Base-by-base conservation (phyloP, 2,888 invertebrate species). In the Thecocarcelia acutangulata region DNA sequence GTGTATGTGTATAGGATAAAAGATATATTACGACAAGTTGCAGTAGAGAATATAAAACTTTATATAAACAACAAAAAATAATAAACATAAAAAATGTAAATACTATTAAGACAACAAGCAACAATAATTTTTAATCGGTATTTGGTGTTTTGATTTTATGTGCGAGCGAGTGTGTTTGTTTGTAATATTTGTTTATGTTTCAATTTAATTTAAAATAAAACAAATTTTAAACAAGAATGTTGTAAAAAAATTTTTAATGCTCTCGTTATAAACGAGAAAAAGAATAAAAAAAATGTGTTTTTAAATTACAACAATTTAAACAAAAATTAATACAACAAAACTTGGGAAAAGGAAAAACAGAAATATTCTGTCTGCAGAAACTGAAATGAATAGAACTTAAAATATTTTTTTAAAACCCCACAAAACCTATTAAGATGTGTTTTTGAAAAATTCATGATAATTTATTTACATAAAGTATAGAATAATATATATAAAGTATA, bases 1-100 rank as follows among this genome's bases (percentile, higher is more conserved):
- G n/a, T n/a, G n/a, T n/a, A 59, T 78, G 70, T 81, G 77, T 73
- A 54, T 64, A 63, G 63, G 73, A 73, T 81, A 77, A 61, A 28
- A 73, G 50, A 68, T 78, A 77, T 74, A 78, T 77, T 73, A 28
- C 58, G 42, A 52, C 33, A 50, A 58, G 12, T 54, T 59, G 37
- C 21, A 61, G 42, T 46, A 44, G 17, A 75, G n/a, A 68, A 52
- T 59, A 33, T 50, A 46, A 54, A 42, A 54, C 8, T 9, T 33
- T 12, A 54, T 17, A 54, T 15, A 64, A 54, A 42, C 13, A 52
- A 72, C n/a, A n/a, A 54, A 33, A 52, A 33, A 46, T 13, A 44
- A 19, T 48, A 54, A 17, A 64, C 64, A 24, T n/a, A 28, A 56
- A 19, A 58, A 44, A 69, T 56, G 40, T 66, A 75, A 75, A 75